Evolutionary conservation across 2,113 vertebrate species (phyloP), one percentile per base, ranked within the genome.

Genomic region (Calonectris borealis): DNA sequence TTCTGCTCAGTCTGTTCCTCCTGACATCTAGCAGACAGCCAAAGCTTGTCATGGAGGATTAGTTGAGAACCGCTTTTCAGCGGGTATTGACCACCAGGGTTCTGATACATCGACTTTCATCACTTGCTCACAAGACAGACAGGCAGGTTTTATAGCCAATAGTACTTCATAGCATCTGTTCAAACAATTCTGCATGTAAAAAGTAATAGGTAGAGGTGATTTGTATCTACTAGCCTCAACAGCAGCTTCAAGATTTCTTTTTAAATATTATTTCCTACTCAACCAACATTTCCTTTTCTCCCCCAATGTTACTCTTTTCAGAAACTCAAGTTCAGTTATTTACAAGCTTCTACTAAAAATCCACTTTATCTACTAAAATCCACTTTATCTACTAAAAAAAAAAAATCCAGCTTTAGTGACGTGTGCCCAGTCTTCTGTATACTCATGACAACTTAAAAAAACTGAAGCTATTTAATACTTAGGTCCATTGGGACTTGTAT

Each of bases 341-440:
- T 83, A 90, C 71, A 90, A 82, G 73, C 82, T 69, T 84, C 55
- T 66, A 83, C 60, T 83, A 86, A 97, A 94, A 94, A 86, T 70
- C 80, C 34, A 78, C 44, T 92, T 81, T 72, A 93, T 93, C 40
- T 75, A 88, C 49, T 48, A 90, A 96, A 97, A 95, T 88, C 83
- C 68, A 95, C 55, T 95, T 92, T 54, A 92, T 78, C 60, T 88
- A 69, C 85, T 72, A 26, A 51, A 19, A 46, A 46, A 51, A 38
- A 51, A 8, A 11, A 76, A 87, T 84, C 86, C 57, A 29, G 86
- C 52, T 95, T 88, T 71, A 86, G 48, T 65, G 81, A 79, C 0
- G 2, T 75, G 72, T 60, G 61, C 61, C 73, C 65, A 64, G 70
- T 87, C 64, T 51, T 87, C 81, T 49, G 40, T 72, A 72, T 36